Evolutionary conservation across 2,888 invertebrate genomes (phyloP), one percentile per base, ranked within the genome.

Genomic region (Pristionchus mayeri): DNA sequence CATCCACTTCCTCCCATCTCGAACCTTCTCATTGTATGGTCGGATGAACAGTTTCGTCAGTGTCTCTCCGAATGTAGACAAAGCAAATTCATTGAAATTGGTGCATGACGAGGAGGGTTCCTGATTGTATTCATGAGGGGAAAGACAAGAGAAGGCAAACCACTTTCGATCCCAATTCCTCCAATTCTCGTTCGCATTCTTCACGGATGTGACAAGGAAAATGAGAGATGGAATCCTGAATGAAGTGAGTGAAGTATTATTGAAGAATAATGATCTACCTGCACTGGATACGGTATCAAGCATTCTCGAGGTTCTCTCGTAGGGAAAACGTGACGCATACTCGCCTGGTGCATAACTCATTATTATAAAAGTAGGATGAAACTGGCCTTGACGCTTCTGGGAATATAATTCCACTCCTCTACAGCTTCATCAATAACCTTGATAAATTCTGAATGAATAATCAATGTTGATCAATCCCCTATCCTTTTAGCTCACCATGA

Each of bases 11-110:
- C 18, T 30, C 30, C 24, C 27, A 13, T 40, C 37, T 3, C 80
- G 71, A 24, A 90, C 91, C 87, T 91, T 91, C 67, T 90, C 89
- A 84, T 91, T 91, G 85, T 91, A 91, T 2, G 91, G 91, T 30
- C 90, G 83, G 44, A 91, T 90, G 85, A 91, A 91, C 24, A 89
- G 86, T 52, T 89, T 84, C 34, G 89, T 88, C 11, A 91, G 86
- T 2, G 90, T 91, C 30, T 86, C 84, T 13, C 91, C 91, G 75
- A 91, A 91, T 50, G 85, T 85, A 11, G 87, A 67, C 16, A 79
- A 57, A 3, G 91, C 86, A 84, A 91, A 91, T 27, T 88, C 87
- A 52, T 81, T 89, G 82, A 91, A 91, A 78, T 91, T 89, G 6
- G 79, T 54, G 37, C 34, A 54, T 7, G 76, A 76, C 3, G 76